Evolutionary conservation across 2,113 vertebrate species (phyloP).

Genomic region (Paralichthys olivaceus): DNA sequence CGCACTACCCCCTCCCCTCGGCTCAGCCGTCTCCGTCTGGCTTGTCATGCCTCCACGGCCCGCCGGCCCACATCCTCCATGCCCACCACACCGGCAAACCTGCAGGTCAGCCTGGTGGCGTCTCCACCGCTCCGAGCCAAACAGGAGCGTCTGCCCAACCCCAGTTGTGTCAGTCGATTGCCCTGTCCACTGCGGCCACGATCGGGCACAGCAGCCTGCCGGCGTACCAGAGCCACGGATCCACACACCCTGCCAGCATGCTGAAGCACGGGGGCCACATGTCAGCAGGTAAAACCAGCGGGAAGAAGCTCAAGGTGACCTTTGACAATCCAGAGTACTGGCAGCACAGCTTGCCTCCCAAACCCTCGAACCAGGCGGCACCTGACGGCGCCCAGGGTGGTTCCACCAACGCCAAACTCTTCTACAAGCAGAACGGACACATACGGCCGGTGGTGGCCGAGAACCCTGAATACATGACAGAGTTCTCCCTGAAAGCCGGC

Average conservation of each 20-base stretch:
- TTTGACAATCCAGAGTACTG: conserved; percentile 99
- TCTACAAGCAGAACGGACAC: conserved; percentile 96
- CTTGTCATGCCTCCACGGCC: conserved; percentile 71
- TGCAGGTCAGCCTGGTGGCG: conserved; percentile 54
- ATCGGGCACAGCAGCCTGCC: conserved; percentile 69
- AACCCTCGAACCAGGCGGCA: conserved; percentile 85
- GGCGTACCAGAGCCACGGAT: conserved; percentile 73
- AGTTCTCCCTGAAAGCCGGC: conserved; percentile 93
- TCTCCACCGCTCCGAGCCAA: conserved; percentile 59
- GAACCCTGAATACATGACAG: conserved; percentile 95
- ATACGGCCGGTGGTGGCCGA: conserved; percentile 92
- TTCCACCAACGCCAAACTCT: conserved; percentile 92
- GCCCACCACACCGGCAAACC: conserved; percentile 65
- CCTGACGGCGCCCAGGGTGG: conserved; percentile 84
- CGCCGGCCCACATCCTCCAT: conserved; percentile 70
- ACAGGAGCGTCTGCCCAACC: conserved; percentile 59
- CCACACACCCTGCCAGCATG: conserved; percentile 69
- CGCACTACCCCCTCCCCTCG: conserved; percentile 74
- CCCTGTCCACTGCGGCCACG: conserved; percentile 60
- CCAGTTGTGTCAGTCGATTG: conserved; percentile 63
- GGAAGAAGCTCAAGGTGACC: conserved; percentile 94
- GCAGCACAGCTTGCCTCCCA: conserved; percentile 95
- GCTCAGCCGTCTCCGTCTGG: conserved; percentile 72
- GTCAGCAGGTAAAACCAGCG: conserved; percentile 72
- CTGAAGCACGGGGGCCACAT: conserved; percentile 76